These are phyloP conservation scores for Cynopterus brachyotis DNA, from an alignment of 2,113 vertebrate genomes.

Conservation along the genomic window DNA sequence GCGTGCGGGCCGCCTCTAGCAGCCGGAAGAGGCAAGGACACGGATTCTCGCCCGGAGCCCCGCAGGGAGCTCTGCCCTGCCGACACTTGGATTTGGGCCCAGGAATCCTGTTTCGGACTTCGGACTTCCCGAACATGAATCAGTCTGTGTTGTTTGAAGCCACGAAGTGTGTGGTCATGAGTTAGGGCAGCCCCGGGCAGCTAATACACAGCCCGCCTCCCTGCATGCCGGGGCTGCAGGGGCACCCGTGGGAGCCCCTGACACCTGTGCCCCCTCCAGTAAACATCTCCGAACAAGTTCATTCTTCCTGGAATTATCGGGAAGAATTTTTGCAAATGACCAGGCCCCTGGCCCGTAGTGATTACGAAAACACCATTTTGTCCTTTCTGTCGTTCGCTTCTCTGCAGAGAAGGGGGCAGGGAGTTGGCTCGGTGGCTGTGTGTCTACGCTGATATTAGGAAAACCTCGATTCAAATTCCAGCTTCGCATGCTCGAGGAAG, in stretches of 20 bases:
- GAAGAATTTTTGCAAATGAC: not conserved
- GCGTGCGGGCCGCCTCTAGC: not conserved
- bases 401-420: not conserved
- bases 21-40: not conserved
- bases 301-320: not conserved
- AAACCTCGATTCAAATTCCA: not conserved
- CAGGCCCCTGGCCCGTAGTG: not conserved
- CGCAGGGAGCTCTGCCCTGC: accelerated
- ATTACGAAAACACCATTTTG: accelerated
- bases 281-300: accelerated
- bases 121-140: not conserved
- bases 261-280: not conserved
- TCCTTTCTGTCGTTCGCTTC: accelerated
- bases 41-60: accelerated
- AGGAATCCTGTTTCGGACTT: not conserved
- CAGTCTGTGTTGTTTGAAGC: accelerated
- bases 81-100: not conserved
- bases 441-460: accelerated
- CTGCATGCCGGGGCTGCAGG: accelerated
- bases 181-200: not conserved
- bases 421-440: accelerated
- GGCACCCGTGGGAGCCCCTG: not conserved
- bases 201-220: not conserved
- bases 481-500: not conserved
- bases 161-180: no score